Evolutionary conservation across 2,888 invertebrate genomes (phyloP).

Genomic region (Hyposoter dolosus): DNA sequence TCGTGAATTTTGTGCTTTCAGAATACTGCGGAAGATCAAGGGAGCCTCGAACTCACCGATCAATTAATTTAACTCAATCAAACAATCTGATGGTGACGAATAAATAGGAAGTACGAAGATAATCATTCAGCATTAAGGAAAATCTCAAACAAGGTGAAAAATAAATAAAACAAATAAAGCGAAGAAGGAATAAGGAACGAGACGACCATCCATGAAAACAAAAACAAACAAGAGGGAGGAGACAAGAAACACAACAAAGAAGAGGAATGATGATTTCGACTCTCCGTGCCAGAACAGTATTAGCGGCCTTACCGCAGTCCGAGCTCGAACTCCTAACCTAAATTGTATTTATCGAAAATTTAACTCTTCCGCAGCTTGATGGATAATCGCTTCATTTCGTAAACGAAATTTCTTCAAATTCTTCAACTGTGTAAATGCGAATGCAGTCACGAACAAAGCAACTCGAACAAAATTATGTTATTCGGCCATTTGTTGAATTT

Average conservation of each 20-base stretch:
- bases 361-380: slow-evolving; percentile 61
- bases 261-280: slow-evolving; percentile 67
- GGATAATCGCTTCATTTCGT: slow-evolving; percentile 20
- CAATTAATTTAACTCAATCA: slow-evolving; percentile 71
- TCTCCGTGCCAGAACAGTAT: slow-evolving; percentile 76
- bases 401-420: slow-evolving; percentile 40
- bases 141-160: slow-evolving; percentile 32
- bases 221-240: slow-evolving; percentile 4
- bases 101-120: slow-evolving; percentile 66
- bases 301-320: slow-evolving; percentile 78
- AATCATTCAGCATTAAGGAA: slow-evolving; percentile 49
- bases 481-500: not conserved
- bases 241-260: slow-evolving; percentile 39
- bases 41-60: slow-evolving; percentile 68
- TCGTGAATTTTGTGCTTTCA: slow-evolving; percentile 70
- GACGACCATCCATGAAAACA: slow-evolving; percentile 64
- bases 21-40: slow-evolving; percentile 70
- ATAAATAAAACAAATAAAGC: slow-evolving; percentile 18
- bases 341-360: slow-evolving; percentile 60
- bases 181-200: slow-evolving; percentile 36
- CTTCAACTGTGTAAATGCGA: not conserved
- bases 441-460: not conserved
- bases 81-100: slow-evolving; percentile 55
- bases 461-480: no score
- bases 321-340: slow-evolving; percentile 73